A percentile compares a stretch with the other conserved stretches of the same genome.
Evolutionary conservation across 1,140 invertebrate genomes (phyloP).

Genomic region (Habropoda laboriosa): DNA sequence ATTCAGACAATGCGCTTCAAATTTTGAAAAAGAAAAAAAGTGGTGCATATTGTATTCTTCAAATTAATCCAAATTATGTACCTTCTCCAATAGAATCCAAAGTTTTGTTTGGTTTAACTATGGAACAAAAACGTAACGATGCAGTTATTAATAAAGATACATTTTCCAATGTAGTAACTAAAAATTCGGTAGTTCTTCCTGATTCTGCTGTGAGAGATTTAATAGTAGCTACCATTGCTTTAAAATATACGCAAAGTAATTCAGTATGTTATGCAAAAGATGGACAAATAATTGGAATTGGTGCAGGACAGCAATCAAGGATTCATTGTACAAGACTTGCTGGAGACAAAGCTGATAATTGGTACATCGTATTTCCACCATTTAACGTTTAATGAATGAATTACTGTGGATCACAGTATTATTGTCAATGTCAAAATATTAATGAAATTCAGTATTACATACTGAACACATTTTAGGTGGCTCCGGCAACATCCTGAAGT

Average conservation of each 20-base stretch:
- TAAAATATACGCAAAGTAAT: constrained; percentile 99
- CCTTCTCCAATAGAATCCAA: constrained; percentile 92
- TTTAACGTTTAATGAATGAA: neutral
- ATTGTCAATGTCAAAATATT: neutral
- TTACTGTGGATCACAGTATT: constrained; percentile 3
- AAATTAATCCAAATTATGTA: constrained; percentile 95
- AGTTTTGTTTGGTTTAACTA: constrained; percentile 93
- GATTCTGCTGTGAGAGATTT: constrained; percentile 92
- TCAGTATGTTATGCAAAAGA: constrained; percentile 96
- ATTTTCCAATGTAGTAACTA: constrained; percentile 93
- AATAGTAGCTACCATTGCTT: constrained; percentile 96
- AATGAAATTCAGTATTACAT: neutral
- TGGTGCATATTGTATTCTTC: constrained; percentile 95
- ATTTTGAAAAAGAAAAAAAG: constrained; percentile 98
- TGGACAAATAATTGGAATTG: constrained; percentile 98
- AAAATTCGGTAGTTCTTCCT: constrained; percentile 86
- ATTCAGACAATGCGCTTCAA: constrained; percentile 90
- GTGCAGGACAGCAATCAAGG: constrained; percentile 98
- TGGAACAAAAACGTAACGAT: constrained; percentile 97
- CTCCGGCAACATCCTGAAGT: constrained; percentile 96
- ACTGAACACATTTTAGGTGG: constrained; percentile 85
- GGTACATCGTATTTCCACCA: constrained; percentile 80
- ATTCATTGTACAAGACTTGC: constrained; percentile 99
- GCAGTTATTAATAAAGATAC: constrained; percentile 90
- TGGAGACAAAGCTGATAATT: constrained; percentile 98